phyloP scores from a whole-genome alignment of 2,888 invertebrate species.

The Mimas tiliae region DNA sequence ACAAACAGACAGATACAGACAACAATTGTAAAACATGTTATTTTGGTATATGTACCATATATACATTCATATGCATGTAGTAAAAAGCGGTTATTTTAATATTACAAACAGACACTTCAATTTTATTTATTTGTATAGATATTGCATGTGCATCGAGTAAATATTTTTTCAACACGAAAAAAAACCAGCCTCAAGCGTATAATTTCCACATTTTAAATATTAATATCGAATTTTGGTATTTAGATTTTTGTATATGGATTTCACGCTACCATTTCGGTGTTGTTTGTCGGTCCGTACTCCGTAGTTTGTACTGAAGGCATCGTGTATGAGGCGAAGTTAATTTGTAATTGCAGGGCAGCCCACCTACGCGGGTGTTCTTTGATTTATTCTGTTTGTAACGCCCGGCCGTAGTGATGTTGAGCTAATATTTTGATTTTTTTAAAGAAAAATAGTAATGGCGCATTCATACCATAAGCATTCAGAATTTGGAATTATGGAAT shows the following conservation, averaged over 20 bases:
- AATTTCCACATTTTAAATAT: conserved; percentile 3
- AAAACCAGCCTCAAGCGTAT: not conserved
- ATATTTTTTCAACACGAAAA: not conserved
- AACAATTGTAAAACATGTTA: too few species aligned
- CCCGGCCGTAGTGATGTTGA: conserved; percentile 57
- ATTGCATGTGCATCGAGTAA: too few species aligned
- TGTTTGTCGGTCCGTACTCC: conserved; percentile 41
- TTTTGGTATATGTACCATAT: too few species aligned
- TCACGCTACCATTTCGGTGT: conserved; percentile 58
- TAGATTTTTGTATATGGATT: conserved; percentile 41
- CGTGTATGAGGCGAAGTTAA: conserved; percentile 68
- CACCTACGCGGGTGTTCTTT: conserved; percentile 69
- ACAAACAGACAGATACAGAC: too few species aligned
- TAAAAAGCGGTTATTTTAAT: too few species aligned
- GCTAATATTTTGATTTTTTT: too few species aligned
- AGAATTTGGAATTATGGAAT: too few species aligned
- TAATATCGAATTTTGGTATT: conserved; percentile 22
- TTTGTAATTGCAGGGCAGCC: conserved; percentile 75
- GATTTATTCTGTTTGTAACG: conserved; percentile 72
- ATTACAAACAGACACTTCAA: too few species aligned
- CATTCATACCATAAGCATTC: too few species aligned
- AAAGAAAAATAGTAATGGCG: too few species aligned
- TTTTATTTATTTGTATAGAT: too few species aligned
- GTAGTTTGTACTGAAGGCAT: conserved; percentile 62
- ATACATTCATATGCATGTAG: too few species aligned